Evolutionary conservation across 2,113 vertebrate species (phyloP), one percentile per base, ranked within the genome.

Genomic region (Sardina pilchardus): DNA sequence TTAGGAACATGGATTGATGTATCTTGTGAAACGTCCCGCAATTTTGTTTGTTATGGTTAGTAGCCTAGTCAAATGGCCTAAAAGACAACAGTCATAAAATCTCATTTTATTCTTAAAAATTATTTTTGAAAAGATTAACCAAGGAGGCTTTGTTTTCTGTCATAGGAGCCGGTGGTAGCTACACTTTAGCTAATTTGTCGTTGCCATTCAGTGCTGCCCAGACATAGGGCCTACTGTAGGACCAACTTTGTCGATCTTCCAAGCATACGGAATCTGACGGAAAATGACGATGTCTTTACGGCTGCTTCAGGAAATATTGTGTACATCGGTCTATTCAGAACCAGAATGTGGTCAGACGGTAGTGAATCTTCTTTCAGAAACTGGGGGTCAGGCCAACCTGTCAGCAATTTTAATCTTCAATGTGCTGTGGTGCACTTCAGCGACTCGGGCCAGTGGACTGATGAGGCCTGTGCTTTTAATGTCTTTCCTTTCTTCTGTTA

Each of bases 321-420:
- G 10, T 88, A 81, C 82, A 39, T 87, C 2, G 88, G 88, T 17
- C 81, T 89, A 71, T 86, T 71, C 50, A 67, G 8, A 14, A 71
- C 10, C 2, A 86, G 86, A 85, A 12, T 34, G 36, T 89, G 88
- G 88, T 87, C 86, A 71, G 88, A 78, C 26, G 16, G 30, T 1
- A 78, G 71, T 34, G 34, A 78, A 30, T 78, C 71, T 4, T 78
- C 71, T 21, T 88, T 81, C 34, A 85, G 87, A 88, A 63, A 85
- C 82, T 88, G 87, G 87, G 82, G 48, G 19, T 12, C 43, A 2
- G 82, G 75, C 21, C 82, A 85, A 63, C 67, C 87, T 50, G 45
- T 19, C 34, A 2, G 1, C 10, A 14, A 17, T 78, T 24, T 7
- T 24, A 21, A 1, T 59, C 19, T 24, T 1, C 71, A 78, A 0